Evolutionary conservation across 2,888 invertebrate genomes (phyloP).

Genomic region (Quadroppia sp.): DNA sequence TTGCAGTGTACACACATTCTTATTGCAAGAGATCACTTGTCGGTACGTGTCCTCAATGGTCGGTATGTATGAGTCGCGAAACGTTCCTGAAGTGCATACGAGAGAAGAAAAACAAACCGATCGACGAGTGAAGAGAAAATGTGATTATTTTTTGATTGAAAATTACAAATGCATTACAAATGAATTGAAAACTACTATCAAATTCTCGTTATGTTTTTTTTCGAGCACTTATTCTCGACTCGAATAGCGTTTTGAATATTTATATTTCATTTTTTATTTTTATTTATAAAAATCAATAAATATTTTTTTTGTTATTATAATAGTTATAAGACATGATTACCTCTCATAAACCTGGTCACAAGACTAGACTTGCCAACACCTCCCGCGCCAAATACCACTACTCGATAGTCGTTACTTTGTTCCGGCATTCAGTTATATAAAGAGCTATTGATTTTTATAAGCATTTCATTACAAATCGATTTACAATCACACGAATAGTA

Average conservation of each 20-base stretch:
- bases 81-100: constrained; percentile 74
- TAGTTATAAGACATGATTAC: constrained; percentile 27
- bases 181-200: too few relatives aligned
- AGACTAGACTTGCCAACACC: constrained; percentile 62
- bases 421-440: constrained; percentile 78
- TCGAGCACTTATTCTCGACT: too few relatives aligned
- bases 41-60: constrained; percentile 99
- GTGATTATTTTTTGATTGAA: too few relatives aligned
- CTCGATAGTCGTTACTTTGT: constrained; percentile 98
- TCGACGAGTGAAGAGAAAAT: too few relatives aligned
- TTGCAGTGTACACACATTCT: constrained; percentile 99
- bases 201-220: too few relatives aligned
- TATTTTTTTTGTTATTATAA: too few relatives aligned
- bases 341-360: constrained; percentile 44
- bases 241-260: too few relatives aligned
- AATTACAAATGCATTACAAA: too few relatives aligned
- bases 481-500: not conserved
- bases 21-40: constrained; percentile 98
- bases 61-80: constrained; percentile 96
- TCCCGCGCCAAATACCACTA: constrained; percentile 97
- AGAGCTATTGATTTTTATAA: constrained; percentile 1
- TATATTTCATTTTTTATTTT: too few relatives aligned
- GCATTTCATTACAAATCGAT: not conserved
- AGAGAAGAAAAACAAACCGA: too few relatives aligned
- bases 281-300: too few relatives aligned